phyloP scores from a whole-genome alignment of 2,888 invertebrate genomes.

The Ecliptopera silaceata region DNA sequence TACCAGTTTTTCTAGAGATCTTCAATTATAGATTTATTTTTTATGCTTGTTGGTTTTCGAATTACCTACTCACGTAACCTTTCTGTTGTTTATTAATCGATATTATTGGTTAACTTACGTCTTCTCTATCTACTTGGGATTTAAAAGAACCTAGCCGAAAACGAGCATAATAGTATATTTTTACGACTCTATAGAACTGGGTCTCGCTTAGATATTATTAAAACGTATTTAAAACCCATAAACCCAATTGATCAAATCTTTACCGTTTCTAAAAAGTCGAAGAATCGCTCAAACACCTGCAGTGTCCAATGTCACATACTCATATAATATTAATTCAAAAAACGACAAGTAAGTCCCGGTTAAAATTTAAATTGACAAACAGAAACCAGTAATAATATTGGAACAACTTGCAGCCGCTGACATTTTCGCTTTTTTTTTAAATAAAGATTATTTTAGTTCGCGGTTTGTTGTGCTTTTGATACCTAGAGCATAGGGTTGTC shows the following conservation, averaged over 20 bases:
- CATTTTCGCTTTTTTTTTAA: constrained; percentile 73
- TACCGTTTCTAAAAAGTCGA: constrained; percentile 22
- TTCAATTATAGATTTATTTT: constrained; percentile 13
- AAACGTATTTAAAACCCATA: constrained; percentile 16
- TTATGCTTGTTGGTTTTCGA: neutral
- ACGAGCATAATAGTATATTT: constrained; percentile 1
- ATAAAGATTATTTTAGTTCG: constrained; percentile 60
- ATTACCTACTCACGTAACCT: neutral
- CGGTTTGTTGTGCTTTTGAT: constrained; percentile 42
- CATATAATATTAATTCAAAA: constrained; percentile 31
- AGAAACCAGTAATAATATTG: constrained; percentile 65
- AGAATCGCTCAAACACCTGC: constrained; percentile 22
- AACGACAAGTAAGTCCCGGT: constrained; percentile 57
- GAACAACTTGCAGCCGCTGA: constrained; percentile 63
- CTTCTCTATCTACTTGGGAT: too few relatives aligned
- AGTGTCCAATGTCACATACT: constrained; percentile 10
- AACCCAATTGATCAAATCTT: constrained; percentile 10
- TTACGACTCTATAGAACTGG: constrained; percentile 12
- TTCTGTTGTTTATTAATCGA: too few relatives aligned
- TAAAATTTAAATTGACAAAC: constrained; percentile 59
- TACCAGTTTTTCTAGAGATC: constrained; percentile 20
- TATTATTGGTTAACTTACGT: too few relatives aligned
- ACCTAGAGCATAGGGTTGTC: constrained; percentile 46
- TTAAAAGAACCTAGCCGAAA: neutral
- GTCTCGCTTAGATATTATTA: constrained; percentile 18